A percentile compares a stretch with the other conserved stretches of the same genome.
Conservation (phyloP, 2,797 vertebrate species). For the Hypotaenidia philippensis region DNA sequence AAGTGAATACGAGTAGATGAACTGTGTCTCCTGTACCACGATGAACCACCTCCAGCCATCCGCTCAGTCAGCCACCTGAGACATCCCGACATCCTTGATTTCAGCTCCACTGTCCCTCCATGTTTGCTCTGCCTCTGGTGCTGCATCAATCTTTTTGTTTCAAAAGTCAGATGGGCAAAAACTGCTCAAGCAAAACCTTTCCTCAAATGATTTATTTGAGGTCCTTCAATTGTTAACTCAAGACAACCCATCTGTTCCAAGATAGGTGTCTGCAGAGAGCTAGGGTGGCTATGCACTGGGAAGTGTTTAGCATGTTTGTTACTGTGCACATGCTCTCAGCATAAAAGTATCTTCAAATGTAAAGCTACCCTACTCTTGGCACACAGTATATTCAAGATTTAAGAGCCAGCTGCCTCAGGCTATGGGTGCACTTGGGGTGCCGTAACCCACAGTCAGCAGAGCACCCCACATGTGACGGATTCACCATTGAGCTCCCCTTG, state of each 20-base stretch:
- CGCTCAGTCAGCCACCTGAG: rapidly evolving
- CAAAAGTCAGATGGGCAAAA: not conserved
- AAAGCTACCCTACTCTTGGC: not conserved
- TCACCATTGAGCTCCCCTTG: rapidly evolving
- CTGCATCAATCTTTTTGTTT: not conserved
- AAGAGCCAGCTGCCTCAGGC: not conserved
- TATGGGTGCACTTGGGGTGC: not conserved
- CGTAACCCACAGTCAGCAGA: not conserved
- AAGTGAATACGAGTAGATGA: not conserved
- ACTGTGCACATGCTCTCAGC: not conserved
- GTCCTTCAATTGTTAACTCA: not conserved
- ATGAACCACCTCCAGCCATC: not conserved
- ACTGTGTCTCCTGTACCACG: not conserved
- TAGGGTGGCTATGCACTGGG: not conserved
- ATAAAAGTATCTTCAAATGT: not conserved
- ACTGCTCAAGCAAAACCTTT: not conserved
- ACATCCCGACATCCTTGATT: not conserved
- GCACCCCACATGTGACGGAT: not conserved
- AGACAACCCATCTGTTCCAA: not conserved
- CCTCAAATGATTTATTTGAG: not conserved
- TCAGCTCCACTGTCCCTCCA: not conserved
- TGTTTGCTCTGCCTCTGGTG: not conserved
- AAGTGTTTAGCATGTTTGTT: not conserved
- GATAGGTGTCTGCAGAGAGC: not conserved
- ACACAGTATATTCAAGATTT: not conserved